These are phyloP conservation scores for Sepioteuthis lessoniana DNA, from an alignment of 2,888 invertebrate species.

Conservation along the genomic window DNA sequence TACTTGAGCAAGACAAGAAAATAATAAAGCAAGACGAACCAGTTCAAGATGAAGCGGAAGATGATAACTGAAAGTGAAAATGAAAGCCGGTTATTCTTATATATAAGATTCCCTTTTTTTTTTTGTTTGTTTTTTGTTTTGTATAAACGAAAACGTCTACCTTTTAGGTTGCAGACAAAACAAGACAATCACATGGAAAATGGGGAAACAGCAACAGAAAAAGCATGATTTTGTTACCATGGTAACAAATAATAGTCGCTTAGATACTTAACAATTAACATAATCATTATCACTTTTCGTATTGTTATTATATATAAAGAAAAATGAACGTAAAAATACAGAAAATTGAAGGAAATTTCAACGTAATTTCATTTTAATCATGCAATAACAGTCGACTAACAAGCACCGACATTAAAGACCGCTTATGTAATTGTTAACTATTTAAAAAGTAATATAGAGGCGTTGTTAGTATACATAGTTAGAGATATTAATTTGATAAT, in stretches of 20 bases:
- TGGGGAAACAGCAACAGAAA: no score
- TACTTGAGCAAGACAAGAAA: no score
- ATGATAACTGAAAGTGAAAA: no score
- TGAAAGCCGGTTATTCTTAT: no score
- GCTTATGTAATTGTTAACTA: not conserved
- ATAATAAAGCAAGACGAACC: no score
- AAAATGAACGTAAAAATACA: no score
- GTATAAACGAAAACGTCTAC: not conserved
- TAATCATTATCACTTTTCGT: not conserved
- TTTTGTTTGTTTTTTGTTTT: no score
- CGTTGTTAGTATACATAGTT: not conserved
- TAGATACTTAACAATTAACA: slow-evolving; percentile 3
- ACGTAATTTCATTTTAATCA: not conserved
- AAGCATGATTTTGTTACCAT: not conserved
- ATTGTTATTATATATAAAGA: no score
- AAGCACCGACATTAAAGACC: not conserved
- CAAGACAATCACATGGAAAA: not conserved
- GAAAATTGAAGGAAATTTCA: not conserved
- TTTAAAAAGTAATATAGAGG: not conserved
- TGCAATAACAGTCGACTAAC: not conserved
- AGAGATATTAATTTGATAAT: not conserved
- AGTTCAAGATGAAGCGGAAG: no score
- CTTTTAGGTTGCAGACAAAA: not conserved
- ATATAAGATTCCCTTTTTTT: no score
- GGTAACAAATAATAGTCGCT: not conserved